Percentiles rank a stretch among this genome's conserved stretches.
phyloP scores from a whole-genome alignment of 2,888 invertebrate species.

The Eupithecia abbreviata region DNA sequence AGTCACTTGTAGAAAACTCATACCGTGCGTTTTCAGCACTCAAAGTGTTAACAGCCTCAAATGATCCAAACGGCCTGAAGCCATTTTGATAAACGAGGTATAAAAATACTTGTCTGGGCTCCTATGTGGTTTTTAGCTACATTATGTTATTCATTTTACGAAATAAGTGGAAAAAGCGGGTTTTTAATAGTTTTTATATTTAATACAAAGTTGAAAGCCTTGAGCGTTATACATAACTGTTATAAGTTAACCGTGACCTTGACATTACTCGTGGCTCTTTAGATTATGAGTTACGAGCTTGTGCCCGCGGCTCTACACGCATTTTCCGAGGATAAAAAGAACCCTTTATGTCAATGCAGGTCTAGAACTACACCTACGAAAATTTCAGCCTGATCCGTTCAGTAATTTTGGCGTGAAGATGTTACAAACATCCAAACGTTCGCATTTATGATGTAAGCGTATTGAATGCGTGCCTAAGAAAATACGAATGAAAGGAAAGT shows the following conservation, averaged over 20 bases:
- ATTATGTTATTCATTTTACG: too few species aligned
- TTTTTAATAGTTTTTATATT: neutral
- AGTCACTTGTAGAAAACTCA: too few species aligned
- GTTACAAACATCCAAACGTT: neutral
- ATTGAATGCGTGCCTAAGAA: neutral
- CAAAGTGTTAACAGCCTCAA: too few species aligned
- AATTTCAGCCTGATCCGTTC: neutral
- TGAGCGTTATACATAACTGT: neutral
- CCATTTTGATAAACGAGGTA: too few species aligned
- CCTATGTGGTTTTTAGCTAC: too few species aligned
- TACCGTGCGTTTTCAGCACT: too few species aligned
- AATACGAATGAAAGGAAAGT: neutral
- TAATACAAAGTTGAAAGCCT: neutral
- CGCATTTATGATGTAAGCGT: neutral
- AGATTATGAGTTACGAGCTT: neutral
- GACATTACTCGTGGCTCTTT: neutral
- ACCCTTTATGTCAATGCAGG: neutral
- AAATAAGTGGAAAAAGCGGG: too few species aligned
- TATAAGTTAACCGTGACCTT: neutral
- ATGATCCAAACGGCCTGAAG: too few species aligned
- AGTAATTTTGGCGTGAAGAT: neutral
- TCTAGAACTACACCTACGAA: neutral
- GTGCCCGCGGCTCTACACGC: neutral
- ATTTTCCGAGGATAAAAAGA: neutral
- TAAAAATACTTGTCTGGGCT: too few species aligned